These are phyloP conservation scores for Mythimna albipuncta DNA, from an alignment of 2,888 invertebrate genomes.

Conservation along the genomic window DNA sequence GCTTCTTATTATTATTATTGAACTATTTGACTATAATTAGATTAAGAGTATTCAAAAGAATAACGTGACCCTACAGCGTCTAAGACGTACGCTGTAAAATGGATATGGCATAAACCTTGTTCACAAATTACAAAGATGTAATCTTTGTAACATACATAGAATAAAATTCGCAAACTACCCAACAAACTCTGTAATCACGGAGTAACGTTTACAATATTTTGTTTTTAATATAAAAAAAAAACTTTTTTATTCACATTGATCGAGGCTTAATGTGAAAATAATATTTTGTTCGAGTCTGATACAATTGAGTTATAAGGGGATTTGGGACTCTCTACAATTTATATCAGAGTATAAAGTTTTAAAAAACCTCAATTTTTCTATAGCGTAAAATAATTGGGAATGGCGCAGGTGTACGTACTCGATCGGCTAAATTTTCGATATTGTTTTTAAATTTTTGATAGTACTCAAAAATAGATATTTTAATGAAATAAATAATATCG, in stretches of 20 bases:
- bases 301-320: constrained; percentile 13
- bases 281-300: constrained; percentile 7
- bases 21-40: too few relatives aligned
- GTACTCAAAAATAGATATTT: too few relatives aligned
- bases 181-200: neutral
- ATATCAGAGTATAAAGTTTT: neutral
- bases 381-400: neutral
- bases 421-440: neutral
- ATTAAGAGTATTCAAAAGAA: too few relatives aligned
- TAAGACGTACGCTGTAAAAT: too few relatives aligned
- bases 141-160: neutral
- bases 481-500: too few relatives aligned
- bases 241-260: neutral
- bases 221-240: neutral
- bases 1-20: too few relatives aligned
- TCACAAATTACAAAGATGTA: too few relatives aligned
- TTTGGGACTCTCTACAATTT: constrained; percentile 10
- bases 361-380: neutral
- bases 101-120: too few relatives aligned
- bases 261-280: constrained; percentile 14
- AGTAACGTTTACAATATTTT: neutral
- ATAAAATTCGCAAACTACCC: neutral
- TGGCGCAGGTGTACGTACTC: neutral
- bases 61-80: too few relatives aligned
- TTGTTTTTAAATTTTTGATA: neutral